Base-by-base conservation (phyloP, 92 coral and sea anemone genomes). In the Anthopleura xanthogrammica region DNA sequence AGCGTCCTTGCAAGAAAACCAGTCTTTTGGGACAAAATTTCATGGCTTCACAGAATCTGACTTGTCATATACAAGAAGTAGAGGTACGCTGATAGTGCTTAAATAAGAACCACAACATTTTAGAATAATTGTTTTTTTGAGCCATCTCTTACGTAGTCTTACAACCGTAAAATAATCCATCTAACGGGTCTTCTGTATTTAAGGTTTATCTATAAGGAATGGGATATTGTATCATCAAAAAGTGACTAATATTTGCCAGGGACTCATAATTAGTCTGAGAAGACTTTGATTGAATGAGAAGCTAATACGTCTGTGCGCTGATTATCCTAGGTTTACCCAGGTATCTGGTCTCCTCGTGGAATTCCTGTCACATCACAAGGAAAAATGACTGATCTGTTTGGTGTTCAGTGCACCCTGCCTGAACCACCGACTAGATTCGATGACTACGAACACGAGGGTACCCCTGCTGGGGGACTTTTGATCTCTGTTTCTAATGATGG, bases 1-100 rank as follows among this genome's bases (percentile, higher is more conserved):
- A 78, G 66, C 60, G 94, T 41, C 94, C 92, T 17, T 91, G 94
- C 81, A 78, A 82, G 50, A 84, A 87, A 48, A 87, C 85, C n/a
- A 78, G 82, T 41, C 75, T 91, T 19, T 88, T 82, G 60, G 94
- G 90, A 12, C 83, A 65, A 58, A 86, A 85, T 75, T 83, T 88
- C 14, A 50, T 91, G 77, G 86, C 86, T 16, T 46, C 50, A 5
- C 81, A 79, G 19, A 88, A 88, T 58, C 84, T 91, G 52, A 91
- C 92, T 19, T 91, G 94, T 40, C 94, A 91, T 85, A 68, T 89
- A 41, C 80, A 84, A 19, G 94, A 91, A 80, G 77, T 81, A 11
- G 83, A 88, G 92, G 94, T 88, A 58, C 5, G 36, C 36, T 1
- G 36, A 29, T 29, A 0, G 36, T 29, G 36, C 36, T 29, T 29